Percentiles rank a stretch among this genome's conserved stretches.
Conservation (phyloP, 2,113 vertebrate species). For the Brachionichthys hirsutus region DNA sequence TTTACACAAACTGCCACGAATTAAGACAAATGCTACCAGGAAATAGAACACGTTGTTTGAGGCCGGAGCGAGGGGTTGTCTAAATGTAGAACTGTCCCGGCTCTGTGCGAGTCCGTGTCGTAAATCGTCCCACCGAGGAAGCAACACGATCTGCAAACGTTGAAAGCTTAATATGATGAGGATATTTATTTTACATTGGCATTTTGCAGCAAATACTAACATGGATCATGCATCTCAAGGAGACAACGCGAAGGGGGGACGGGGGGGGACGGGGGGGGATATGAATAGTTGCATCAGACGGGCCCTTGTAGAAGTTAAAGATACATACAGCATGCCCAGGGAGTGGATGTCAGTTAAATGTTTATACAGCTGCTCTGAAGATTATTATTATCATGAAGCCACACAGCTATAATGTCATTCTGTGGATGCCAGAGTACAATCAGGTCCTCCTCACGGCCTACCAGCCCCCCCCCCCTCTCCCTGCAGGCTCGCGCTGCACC, state of each 20-base stretch:
- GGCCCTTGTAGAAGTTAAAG: slow-evolving; percentile 76
- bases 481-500: slow-evolving; percentile 53
- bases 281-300: slow-evolving; percentile 74
- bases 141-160: slow-evolving; percentile 21
- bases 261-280: slow-evolving; percentile 58
- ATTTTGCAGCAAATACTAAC: slow-evolving; percentile 63
- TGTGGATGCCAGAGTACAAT: slow-evolving; percentile 80
- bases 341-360: slow-evolving; percentile 82
- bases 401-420: slow-evolving; percentile 83
- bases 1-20: slow-evolving; percentile 77
- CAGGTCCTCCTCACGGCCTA: slow-evolving; percentile 74
- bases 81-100: slow-evolving; percentile 57
- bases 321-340: slow-evolving; percentile 77
- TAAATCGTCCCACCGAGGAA: slow-evolving; percentile 29
- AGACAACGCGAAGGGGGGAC: slow-evolving; percentile 18
- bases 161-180: slow-evolving; percentile 46
- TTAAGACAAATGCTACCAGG: slow-evolving; percentile 77
- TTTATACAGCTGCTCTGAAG: slow-evolving; percentile 83
- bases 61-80: slow-evolving; percentile 56
- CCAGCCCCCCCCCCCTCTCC: slow-evolving; percentile 60
- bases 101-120: slow-evolving; percentile 1
- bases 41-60: slow-evolving; percentile 67
- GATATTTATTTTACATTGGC: slow-evolving; percentile 61
- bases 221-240: slow-evolving; percentile 52
- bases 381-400: slow-evolving; percentile 85